Conservation (phyloP, 2,113 vertebrate genomes). For the Pangasianodon hypophthalmus region DNA sequence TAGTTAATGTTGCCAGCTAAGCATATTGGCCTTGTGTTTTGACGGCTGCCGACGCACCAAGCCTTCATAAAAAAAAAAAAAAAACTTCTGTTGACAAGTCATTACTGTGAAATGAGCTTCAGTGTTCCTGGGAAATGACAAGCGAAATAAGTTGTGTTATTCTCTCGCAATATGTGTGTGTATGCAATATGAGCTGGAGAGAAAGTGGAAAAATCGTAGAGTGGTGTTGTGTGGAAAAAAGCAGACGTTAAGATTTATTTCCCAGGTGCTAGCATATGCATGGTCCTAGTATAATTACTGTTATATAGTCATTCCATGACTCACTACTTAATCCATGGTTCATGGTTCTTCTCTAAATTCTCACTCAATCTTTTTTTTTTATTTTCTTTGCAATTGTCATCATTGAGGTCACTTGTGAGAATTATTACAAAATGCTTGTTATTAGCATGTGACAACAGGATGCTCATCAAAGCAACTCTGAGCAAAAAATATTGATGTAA, state of each 20-base stretch:
- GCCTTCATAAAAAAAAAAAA: not conserved
- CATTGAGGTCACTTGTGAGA: not conserved
- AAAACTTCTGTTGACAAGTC: slow-evolving; percentile 38
- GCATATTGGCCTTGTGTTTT: slow-evolving; percentile 41
- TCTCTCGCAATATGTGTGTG: not conserved
- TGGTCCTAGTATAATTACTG: not conserved
- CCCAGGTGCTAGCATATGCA: not conserved
- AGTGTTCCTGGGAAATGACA: slow-evolving; percentile 28
- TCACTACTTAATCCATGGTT: not conserved
- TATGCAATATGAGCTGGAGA: not conserved
- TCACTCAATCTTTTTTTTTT: not conserved
- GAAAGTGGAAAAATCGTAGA: not conserved
- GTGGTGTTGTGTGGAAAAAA: not conserved
- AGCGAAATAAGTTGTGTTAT: slow-evolving; percentile 11
- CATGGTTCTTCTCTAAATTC: not conserved
- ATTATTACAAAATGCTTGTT: not conserved
- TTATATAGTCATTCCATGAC: not conserved
- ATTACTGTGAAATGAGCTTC: slow-evolving; percentile 42
- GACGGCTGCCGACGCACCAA: not conserved
- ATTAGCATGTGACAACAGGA: not conserved
- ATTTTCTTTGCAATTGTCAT: not conserved
- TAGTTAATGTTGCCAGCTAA: slow-evolving; percentile 46
- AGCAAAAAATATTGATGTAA: not conserved
- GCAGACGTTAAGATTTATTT: not conserved
- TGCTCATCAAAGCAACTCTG: not conserved